phyloP scores from a whole-genome alignment of 2,797 vertebrate genomes.

The Melanotaenia boesemani region DNA sequence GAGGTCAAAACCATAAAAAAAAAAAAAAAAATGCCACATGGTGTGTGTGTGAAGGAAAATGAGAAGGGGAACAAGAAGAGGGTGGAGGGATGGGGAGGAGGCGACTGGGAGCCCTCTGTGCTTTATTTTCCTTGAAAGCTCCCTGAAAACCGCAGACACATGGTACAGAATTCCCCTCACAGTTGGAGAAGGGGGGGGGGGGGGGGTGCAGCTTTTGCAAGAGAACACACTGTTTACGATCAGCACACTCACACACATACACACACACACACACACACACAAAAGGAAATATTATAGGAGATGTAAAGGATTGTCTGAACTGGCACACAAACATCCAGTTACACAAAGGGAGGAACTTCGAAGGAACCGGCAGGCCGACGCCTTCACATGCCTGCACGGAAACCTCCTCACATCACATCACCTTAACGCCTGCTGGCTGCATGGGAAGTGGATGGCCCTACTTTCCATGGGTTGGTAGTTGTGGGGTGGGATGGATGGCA shows the following conservation, averaged over 20 bases:
- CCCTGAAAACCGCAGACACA: constrained; percentile 83
- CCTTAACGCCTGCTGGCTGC: constrained; percentile 42
- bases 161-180: constrained; percentile 82
- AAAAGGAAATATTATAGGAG: constrained; percentile 28
- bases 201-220: constrained; percentile 39
- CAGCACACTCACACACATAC: not conserved
- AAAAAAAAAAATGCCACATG: constrained; percentile 56
- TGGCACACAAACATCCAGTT: constrained; percentile 40
- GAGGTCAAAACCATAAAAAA: constrained; percentile 39
- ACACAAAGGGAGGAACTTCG: constrained; percentile 59
- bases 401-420: constrained; percentile 43
- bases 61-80: constrained; percentile 31
- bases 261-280: constrained; percentile 17
- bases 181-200: constrained; percentile 38
- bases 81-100: constrained; percentile 37
- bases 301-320: constrained; percentile 49
- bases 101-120: constrained; percentile 71
- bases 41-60: constrained; percentile 49
- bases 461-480: constrained; percentile 61
- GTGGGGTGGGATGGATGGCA: not conserved
- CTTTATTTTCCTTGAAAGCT: constrained; percentile 83
- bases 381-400: constrained; percentile 50
- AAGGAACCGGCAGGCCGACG: constrained; percentile 41
- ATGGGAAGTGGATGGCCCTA: constrained; percentile 65
- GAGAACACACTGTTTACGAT: constrained; percentile 60